phyloP scores from a whole-genome alignment of 2,113 vertebrate species.

The Rhodinocichla rosea region DNA sequence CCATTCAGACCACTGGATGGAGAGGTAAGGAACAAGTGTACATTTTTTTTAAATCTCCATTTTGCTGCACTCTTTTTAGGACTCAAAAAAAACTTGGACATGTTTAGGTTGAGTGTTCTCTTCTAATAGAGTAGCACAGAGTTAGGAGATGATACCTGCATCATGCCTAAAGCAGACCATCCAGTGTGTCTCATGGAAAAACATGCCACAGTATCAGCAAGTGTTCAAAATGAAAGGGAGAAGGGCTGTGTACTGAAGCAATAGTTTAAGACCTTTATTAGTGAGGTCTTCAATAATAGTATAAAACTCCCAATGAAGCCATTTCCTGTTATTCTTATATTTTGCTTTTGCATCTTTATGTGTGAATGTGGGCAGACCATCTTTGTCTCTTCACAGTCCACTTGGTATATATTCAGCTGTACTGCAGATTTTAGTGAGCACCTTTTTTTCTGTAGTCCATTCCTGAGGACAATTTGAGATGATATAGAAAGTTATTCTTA shows the following conservation, averaged over 20 bases:
- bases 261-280: background rate
- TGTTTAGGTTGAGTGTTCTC: background rate
- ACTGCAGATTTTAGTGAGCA: background rate
- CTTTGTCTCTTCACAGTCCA: background rate
- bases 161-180: background rate
- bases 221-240: background rate
- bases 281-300: background rate
- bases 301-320: background rate
- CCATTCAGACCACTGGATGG: slow-evolving; percentile 14
- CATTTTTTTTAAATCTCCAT: background rate
- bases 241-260: background rate
- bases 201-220: background rate
- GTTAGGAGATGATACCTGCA: background rate
- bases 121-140: background rate
- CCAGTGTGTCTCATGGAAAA: background rate
- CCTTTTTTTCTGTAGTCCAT: background rate
- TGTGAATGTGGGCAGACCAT: background rate
- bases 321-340: background rate
- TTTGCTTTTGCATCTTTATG: background rate
- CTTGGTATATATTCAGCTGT: background rate
- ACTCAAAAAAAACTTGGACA: background rate
- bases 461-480: background rate
- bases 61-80: background rate
- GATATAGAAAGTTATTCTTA: background rate
- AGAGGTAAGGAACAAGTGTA: slow-evolving; percentile 52